These are phyloP conservation scores for Clostera curtula DNA, from an alignment of 2,888 invertebrate species.

Conservation along the genomic window DNA sequence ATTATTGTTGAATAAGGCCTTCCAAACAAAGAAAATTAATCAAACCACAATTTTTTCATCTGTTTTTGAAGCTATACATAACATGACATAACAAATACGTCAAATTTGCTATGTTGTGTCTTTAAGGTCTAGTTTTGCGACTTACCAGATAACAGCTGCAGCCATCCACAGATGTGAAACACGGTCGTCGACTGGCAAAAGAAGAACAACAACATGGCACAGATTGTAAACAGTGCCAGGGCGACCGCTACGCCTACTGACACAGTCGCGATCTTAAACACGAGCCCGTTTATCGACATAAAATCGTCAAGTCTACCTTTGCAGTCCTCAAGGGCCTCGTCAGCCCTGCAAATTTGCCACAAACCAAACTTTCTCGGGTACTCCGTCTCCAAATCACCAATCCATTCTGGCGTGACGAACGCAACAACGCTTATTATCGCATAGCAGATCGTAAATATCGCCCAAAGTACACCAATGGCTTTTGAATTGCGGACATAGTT, in stretches of 20 bases:
- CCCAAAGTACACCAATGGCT: conserved; percentile 98
- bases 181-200: conserved; percentile 94
- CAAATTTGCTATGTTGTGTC: too few species aligned
- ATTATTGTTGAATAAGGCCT: too few species aligned
- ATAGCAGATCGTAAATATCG: conserved; percentile 97
- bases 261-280: conserved; percentile 91
- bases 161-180: conserved; percentile 94
- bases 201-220: conserved; percentile 92
- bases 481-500: conserved; percentile 94
- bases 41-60: too few species aligned
- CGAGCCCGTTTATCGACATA: conserved; percentile 84
- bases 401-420: conserved; percentile 96
- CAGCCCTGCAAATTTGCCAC: conserved; percentile 90
- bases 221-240: conserved; percentile 89
- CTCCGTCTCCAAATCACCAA: conserved; percentile 88
- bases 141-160: conserved; percentile 96
- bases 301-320: conserved; percentile 89
- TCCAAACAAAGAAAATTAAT: too few species aligned
- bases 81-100: too few species aligned
- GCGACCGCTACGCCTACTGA: conserved; percentile 91
- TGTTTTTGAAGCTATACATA: neutral
- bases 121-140: conserved; percentile 16
- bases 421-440: conserved; percentile 96
- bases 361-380: conserved; percentile 94
- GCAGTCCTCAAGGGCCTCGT: conserved; percentile 87